A percentile compares a stretch with the other conserved stretches of the same genome.
Evolutionary conservation across 2,888 invertebrate genomes (phyloP).

Genomic region (Agrotis ipsilon): DNA sequence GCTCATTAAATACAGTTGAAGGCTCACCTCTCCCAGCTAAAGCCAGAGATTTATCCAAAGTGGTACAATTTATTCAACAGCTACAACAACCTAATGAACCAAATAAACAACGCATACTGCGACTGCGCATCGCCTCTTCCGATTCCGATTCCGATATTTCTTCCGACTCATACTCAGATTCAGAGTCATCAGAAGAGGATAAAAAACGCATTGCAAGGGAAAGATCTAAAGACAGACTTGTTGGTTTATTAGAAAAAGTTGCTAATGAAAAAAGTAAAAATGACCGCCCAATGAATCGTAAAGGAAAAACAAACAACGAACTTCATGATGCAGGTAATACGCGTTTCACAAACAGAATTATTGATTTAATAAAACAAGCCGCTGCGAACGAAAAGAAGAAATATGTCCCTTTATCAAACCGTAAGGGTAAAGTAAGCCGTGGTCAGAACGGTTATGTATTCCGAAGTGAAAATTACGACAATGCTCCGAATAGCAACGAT

Average conservation of each 20-base stretch:
- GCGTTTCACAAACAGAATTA: conserved; percentile 23
- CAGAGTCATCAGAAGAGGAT: conserved; percentile 17
- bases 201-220: conserved; percentile 48
- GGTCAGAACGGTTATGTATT: conserved; percentile 8
- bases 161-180: conserved; percentile 30
- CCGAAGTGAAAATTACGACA: conserved; percentile 20
- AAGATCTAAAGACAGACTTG: conserved; percentile 58
- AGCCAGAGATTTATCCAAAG: conserved; percentile 33
- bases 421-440: conserved; percentile 17
- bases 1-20: conserved; percentile 27
- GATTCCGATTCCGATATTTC: conserved; percentile 27
- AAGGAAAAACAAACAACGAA: conserved; percentile 1
- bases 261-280: conserved; percentile 29
- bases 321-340: conserved; percentile 17
- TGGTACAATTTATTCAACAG: conserved; percentile 46
- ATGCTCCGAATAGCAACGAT: background rate
- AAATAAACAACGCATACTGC: conserved; percentile 15
- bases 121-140: conserved; percentile 10
- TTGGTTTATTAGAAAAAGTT: conserved; percentile 60
- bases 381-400: conserved; percentile 32
- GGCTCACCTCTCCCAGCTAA: conserved; percentile 11
- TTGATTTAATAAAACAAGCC: conserved; percentile 62
- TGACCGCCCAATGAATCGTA: background rate
- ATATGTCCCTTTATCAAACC: background rate
- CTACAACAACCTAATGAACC: conserved; percentile 3